Conservation (phyloP, 1,140 invertebrate genomes). For the Apis florea region DNA sequence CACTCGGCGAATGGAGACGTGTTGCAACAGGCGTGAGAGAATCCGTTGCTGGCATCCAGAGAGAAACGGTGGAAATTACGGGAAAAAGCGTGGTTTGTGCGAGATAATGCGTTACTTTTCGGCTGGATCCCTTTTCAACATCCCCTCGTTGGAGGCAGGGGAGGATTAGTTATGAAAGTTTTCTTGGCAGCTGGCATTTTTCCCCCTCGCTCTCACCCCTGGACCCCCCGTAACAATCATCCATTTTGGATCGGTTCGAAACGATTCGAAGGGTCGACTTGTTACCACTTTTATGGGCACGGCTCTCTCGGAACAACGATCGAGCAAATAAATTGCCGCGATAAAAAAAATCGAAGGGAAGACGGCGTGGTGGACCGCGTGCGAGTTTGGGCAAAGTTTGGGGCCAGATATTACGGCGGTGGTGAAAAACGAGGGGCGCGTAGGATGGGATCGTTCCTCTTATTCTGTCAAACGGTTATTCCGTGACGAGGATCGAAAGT, state of each 20-base stretch:
- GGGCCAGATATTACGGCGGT: constrained; percentile 52
- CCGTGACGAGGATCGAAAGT: background rate
- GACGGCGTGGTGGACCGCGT: constrained; percentile 6
- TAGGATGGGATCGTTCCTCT: constrained; percentile 24
- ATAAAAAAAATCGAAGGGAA: constrained; percentile 54
- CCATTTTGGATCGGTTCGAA: constrained; percentile 47
- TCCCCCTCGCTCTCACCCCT: constrained; percentile 9
- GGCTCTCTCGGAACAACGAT: constrained; percentile 61
- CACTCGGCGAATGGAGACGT: too few relatives aligned
- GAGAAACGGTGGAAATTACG: background rate
- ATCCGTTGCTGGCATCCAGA: background rate
- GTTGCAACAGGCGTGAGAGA: background rate
- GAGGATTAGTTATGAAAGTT: constrained; percentile 16
- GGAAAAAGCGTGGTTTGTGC: too few relatives aligned
- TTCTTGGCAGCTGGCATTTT: background rate
- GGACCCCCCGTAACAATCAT: constrained; percentile 11
- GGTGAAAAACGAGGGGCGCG: constrained; percentile 55
- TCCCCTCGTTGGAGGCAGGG: background rate
- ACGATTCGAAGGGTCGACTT: constrained; percentile 46
- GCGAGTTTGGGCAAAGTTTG: constrained; percentile 58
- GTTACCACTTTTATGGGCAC: constrained; percentile 60
- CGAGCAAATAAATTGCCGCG: constrained; percentile 60
- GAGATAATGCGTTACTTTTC: background rate
- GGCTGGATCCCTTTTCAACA: background rate
- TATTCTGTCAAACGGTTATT: background rate